Base-by-base conservation (phyloP, 2,113 vertebrate genomes). In the Oryzias javanicus region DNA sequence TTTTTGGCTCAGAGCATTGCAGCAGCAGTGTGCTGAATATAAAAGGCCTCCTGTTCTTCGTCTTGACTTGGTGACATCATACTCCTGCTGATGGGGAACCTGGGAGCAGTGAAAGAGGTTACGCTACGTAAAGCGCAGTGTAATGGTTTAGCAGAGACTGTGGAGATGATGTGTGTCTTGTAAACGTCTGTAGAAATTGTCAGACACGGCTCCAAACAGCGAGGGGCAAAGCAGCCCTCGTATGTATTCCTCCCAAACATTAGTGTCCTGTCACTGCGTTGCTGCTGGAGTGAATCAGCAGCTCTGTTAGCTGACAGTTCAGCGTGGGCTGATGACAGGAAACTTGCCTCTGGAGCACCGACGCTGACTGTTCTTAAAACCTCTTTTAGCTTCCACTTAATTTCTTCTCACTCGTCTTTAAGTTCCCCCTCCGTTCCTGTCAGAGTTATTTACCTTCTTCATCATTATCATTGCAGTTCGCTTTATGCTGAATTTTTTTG, bases 61-160 rank as follows among this genome's bases (percentile, higher is more conserved):
- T 55, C 69, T 72, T 52, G 56, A 65, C 72, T 75, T 54, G 67
- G 75, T 87, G 81, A 81, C 81, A 79, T 86, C 84, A 84, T 78
- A 18, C 46, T 0, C 20, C 56, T 64, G 65, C 52, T 62, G 75
- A 49, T 55, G 53, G 48, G 60, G 61, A 72, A 67, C 67, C 57
- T 65, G 66, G 73, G 65, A 76, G 62, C 60, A 0, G 44, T 80
- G 53, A 81, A 82, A 57, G 69, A 59, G 44, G 67, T 76, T 44
- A 50, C 24, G 51, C 68, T 76, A 75, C 77, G 66, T 73, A 59
- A 76, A 82, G 59, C 67, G 55, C 47, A 40, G 41, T 78, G 74
- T 74, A 74, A 79, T 72, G 52, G 49, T 72, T 73, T 42, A 53
- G 49, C 57, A 47, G 42, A 24, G 19, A 46, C 44, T 63, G 41